Base-by-base conservation (phyloP, 2,888 invertebrate genomes). In the Teleiodes luculella region DNA sequence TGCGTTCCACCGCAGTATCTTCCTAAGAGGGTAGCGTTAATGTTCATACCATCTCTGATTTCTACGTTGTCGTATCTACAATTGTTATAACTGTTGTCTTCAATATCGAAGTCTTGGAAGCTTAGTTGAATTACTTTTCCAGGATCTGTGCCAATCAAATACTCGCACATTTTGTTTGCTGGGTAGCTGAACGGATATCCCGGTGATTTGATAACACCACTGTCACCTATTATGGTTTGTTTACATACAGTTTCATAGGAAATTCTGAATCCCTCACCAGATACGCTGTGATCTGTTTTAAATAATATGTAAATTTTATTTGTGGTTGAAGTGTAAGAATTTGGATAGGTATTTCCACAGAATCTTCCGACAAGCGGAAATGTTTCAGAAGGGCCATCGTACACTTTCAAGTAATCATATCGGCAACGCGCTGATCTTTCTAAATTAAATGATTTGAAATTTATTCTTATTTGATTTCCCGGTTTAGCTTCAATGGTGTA, bases 101-200 rank as follows among this genome's bases (percentile, higher is more conserved):
- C 93, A 20, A 95, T 76, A 57, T 94, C 92, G 73, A 95, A 92
- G 72, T 94, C 94, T 55, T 91, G 76, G 59, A 95, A 92, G 20
- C 90, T 89, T 20, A 97, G 74, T 24, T 86, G 74, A 48, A 97
- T 94, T 0, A 92, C 90, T 71, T 92, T 94, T 4, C 93, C 92
- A 0, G 90, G 77, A 0, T 92, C 90, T 49, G 93, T 92, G 13
- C 83, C 82, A 57, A 97, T 94, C 39, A 92, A 76, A 74, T 94
- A 97, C 33, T 90, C 85, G 66, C 97, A 97, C 0, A 90, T 78
- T 65, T 90, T 84, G 51, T 91, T 87, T 11, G 78, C 80, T 1
- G 93, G 92, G 74, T 96, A 96, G 28, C 79, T 70, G 43, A 91
- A 82, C 0, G 97, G 97, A 83, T 95, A 96, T 58, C 92, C 92